These are phyloP conservation scores for Ostrea denselamellosa DNA, from an alignment of 1,140 invertebrate genomes.

Conservation along the genomic window DNA sequence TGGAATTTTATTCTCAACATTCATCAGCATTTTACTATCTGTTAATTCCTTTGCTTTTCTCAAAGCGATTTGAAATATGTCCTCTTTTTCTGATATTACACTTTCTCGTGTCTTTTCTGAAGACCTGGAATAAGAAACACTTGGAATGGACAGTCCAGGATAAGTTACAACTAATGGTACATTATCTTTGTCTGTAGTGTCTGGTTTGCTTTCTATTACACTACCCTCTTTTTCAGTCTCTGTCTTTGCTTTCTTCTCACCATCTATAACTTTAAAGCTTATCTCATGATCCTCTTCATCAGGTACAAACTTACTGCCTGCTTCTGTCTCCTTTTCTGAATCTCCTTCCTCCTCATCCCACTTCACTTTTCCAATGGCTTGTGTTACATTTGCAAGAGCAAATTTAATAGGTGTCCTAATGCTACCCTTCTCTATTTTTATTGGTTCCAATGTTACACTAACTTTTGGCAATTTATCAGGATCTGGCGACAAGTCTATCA, in stretches of 20 bases:
- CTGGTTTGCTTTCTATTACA: background rate
- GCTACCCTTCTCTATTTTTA: too few relatives aligned
- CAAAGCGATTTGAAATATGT: slow-evolving; percentile 8
- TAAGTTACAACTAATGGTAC: background rate
- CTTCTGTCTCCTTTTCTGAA: background rate
- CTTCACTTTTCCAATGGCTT: background rate
- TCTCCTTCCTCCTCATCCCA: background rate
- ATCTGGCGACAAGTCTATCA: background rate
- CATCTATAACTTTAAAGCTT: background rate
- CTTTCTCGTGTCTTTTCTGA: background rate
- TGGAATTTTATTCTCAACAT: slow-evolving; percentile 13
- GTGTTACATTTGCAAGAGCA: background rate
- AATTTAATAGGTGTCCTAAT: background rate
- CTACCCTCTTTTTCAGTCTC: background rate
- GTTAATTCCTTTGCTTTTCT: slow-evolving; percentile 22
- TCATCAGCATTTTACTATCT: background rate
- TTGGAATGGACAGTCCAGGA: background rate
- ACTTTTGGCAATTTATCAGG: background rate
- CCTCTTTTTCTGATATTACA: background rate
- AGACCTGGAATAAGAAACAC: background rate
- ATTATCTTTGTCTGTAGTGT: background rate
- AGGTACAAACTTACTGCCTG: background rate
- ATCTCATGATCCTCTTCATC: background rate
- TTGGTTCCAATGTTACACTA: slow-evolving; percentile 8
- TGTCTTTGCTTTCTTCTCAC: background rate